Evolutionary conservation across 2,113 vertebrate genomes (phyloP).

Genomic region (Phalacrocorax brasilianus): DNA sequence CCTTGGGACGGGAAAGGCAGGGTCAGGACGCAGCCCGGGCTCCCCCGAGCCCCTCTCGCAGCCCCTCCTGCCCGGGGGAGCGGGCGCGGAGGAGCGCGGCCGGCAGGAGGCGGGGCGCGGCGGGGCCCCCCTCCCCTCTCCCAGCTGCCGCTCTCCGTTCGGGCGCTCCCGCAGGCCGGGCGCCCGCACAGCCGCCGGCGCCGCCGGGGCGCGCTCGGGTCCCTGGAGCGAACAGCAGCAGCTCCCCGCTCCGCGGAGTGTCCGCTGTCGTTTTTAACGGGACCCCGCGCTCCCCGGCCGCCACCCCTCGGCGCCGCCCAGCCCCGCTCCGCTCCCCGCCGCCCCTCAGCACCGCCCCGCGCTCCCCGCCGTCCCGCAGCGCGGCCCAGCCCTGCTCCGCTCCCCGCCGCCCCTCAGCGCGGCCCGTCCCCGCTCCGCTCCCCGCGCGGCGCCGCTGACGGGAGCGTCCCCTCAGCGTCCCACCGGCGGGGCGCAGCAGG

Average conservation of each 20-base stretch:
- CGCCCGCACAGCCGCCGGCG: no score
- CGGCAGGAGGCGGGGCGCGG: not conserved
- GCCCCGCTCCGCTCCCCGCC: no score
- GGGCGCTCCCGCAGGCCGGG: not conserved
- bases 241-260: rapidly evolving
- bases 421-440: no score
- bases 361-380: no score
- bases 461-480: no score
- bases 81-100: not conserved
- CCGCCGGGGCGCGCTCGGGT: no score
- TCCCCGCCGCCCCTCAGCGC: no score
- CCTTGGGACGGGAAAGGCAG: rapidly evolving
- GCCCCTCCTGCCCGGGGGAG: rapidly evolving
- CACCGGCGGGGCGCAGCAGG: no score
- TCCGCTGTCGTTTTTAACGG: rapidly evolving
- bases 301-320: rapidly evolving
- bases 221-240: rapidly evolving
- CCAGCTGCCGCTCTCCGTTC: rapidly evolving
- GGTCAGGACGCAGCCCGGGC: not conserved
- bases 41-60: not conserved
- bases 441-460: no score
- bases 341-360: no score
- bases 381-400: no score
- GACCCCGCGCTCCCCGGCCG: rapidly evolving
- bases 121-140: no score